Evolutionary conservation across 2,797 vertebrate genomes (phyloP), one percentile per base, ranked within the genome.

Genomic region (Spatula versicolor): DNA sequence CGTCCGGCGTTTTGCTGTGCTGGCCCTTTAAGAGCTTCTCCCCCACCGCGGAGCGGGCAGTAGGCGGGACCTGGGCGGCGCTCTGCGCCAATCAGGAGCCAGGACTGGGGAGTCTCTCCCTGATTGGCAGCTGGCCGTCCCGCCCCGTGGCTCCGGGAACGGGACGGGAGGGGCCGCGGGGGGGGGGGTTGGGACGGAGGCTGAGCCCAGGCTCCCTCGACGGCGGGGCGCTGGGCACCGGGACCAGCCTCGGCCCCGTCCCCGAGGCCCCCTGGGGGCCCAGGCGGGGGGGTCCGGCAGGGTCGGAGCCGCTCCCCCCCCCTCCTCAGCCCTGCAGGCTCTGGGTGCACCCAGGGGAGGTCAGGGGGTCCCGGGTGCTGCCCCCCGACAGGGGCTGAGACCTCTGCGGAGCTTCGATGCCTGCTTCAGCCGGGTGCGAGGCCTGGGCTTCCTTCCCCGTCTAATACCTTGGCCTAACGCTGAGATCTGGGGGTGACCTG

Each of bases 291-390:
- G 35, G 28, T 35, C 3, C 1, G 48, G 41, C 39, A 86, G 56
- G n/a, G 62, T 46, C 8, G 37, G 50, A 7, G 2, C 55, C 28
- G 26, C 7, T 13, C 19, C 14, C 30, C 26, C 19, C 35, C 19
- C 37, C 26, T 16, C 25, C 39, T 16, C 15, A 17, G 9, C 28
- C 9, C 52, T 2, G 8, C 43, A 33, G 33, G 23, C 13, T 98
- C 41, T 98, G 96, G 9, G 48, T 95, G 15, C 95, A 97, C 94
- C 98, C 90, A 0, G 94, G 98, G 30, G 98, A 98, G 77, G 96
- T 98, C 62, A 97, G 96, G 78, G 98, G 97, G 21, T 86, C 96
- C 14, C 8, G 8, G 30, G 28, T 41, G 39, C 17, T 79, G 9
- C 28, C 19, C 26, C 5, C 13, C 3, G 78, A 11, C 92, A 93